A percentile compares a stretch with the other conserved stretches of the same genome.
phyloP scores from a whole-genome alignment of 2,888 invertebrate genomes.

The Marronus borbonicus region DNA sequence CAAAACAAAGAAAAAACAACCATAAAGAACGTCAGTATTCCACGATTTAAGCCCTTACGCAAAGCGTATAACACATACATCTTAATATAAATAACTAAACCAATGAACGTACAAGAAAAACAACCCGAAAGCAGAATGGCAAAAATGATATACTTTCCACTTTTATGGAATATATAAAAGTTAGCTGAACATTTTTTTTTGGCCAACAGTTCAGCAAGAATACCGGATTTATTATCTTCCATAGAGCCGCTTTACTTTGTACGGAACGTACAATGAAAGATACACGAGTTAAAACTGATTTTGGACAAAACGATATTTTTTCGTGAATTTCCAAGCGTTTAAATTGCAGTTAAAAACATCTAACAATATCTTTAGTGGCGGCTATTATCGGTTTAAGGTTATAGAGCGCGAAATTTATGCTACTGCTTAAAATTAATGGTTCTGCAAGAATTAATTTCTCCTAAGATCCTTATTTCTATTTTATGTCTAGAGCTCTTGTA shows the following conservation, averaged over 20 bases:
- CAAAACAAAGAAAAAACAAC: too few relatives aligned
- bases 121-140: conserved; percentile 11
- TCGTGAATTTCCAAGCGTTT: neutral
- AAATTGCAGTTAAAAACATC: too few relatives aligned
- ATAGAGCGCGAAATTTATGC: too few relatives aligned
- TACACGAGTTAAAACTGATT: too few relatives aligned
- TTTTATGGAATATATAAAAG: conserved; percentile 14
- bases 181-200: conserved; percentile 2
- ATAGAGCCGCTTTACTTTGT: conserved; percentile 2
- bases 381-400: too few relatives aligned
- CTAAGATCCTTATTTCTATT: too few relatives aligned
- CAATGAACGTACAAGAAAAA: conserved; percentile 9
- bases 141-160: conserved; percentile 7
- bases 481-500: too few relatives aligned
- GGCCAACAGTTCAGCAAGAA: neutral
- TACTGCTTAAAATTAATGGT: too few relatives aligned
- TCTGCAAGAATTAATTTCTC: too few relatives aligned
- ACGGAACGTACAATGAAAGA: too few relatives aligned
- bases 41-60: neutral
- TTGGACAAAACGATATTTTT: too few relatives aligned
- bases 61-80: neutral
- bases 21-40: neutral
- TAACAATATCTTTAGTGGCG: too few relatives aligned
- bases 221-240: conserved; percentile 27
- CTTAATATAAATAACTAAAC: neutral